Evolutionary conservation across 2,888 invertebrate genomes (phyloP), one percentile per base, ranked within the genome.

Genomic region (Acleris holmiana): DNA sequence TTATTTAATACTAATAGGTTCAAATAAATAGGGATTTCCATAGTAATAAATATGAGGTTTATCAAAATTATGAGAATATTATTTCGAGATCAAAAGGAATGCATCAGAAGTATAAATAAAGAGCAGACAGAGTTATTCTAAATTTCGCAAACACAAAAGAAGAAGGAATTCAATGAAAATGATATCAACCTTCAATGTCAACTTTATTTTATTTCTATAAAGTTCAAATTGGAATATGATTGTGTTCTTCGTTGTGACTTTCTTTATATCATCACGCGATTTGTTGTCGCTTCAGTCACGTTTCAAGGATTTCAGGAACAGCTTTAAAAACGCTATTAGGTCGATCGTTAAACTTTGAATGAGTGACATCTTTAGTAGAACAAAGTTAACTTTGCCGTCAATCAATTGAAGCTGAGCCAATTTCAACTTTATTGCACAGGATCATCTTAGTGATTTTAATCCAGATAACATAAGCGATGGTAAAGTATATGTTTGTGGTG

Each of bases 341-440:
- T 86, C 83, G 87, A 89, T 90, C 89, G 87, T 91, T 89, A 90
- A 91, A 91, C 84, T 89, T 83, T 86, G 86, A 87, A 89, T 87
- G 90, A 89, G 88, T 91, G 91, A 91, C 91, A 91, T 89, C 88
- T 90, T 84, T 83, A 85, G 81, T 75, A 66, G 74, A 76, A 77
- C 84, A 76, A 83, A 67, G 17, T 71, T 76, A 61, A 19, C 51
- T 46, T 50, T 73, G 55, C 68, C 48, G 21, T 48, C 63, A 1
- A 17, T 47, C 23, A 54, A 53, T 58, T 4, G 47, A 21, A 18
- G 0, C 6, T 8, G n/a, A 18, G 2, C 6, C 0, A 29, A 76
- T 69, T 58, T 69, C 25, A 69, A 68, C 76, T 70, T 62, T 84
- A 78, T 47, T 2, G 0, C n/a, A 0, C 23, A 6, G 0, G 0